Evolutionary conservation across 1,140 invertebrate species (phyloP).

Genomic region (Campodea augens): DNA sequence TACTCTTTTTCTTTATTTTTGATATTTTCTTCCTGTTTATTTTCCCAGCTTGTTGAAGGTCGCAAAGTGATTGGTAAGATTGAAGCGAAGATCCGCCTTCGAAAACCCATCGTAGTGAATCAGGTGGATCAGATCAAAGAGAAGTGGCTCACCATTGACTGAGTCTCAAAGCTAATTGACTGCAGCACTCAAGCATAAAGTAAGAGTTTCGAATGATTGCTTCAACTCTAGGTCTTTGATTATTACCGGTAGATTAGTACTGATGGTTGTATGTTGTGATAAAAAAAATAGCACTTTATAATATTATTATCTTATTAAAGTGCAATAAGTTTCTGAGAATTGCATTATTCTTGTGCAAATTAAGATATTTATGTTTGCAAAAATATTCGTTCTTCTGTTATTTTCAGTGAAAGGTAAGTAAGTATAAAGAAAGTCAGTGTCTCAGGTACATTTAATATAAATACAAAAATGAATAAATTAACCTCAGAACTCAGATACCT

Average conservation of each 20-base stretch:
- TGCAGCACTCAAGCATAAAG: not conserved
- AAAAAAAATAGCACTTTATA: too few relatives aligned
- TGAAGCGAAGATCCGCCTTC: conserved; percentile 74
- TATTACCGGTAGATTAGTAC: not conserved
- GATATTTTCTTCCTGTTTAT: conserved; percentile 14
- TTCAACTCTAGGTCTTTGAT: not conserved
- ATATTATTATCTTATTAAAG: too few relatives aligned
- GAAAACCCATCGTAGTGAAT: conserved; percentile 73
- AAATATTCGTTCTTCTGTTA: too few relatives aligned
- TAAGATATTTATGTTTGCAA: too few relatives aligned
- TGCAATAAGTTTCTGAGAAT: too few relatives aligned
- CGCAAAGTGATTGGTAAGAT: conserved; percentile 68
- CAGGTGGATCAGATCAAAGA: conserved; percentile 77
- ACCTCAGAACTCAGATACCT: too few relatives aligned
- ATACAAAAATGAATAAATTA: too few relatives aligned
- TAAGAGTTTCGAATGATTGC: not conserved
- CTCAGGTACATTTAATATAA: too few relatives aligned
- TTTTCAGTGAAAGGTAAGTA: too few relatives aligned
- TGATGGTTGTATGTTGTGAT: not conserved
- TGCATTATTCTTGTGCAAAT: too few relatives aligned
- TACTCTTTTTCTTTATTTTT: conserved; percentile 3
- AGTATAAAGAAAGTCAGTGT: too few relatives aligned
- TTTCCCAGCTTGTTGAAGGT: conserved; percentile 66
- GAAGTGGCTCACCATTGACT: conserved; percentile 66
- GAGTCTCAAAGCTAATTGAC: conserved; percentile 8